phyloP scores from a whole-genome alignment of 92 coral and sea anemone species.

The Epizoanthus rinbou region DNA sequence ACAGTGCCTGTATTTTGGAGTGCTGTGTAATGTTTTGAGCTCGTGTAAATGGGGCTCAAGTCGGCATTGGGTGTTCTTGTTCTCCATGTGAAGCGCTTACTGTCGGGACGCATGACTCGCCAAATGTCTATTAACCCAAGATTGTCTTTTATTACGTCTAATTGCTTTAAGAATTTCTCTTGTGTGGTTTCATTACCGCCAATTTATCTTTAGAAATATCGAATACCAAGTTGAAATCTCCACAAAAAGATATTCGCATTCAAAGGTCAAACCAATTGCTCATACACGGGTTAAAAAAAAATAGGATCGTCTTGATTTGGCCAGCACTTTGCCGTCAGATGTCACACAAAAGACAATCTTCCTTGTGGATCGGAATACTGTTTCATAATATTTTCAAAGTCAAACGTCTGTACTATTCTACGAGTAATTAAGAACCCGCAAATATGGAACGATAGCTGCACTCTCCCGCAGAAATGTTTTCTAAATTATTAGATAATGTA shows the following conservation, averaged over 20 bases:
- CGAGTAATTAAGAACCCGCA: constrained; percentile 1
- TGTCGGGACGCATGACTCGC: constrained; percentile 13
- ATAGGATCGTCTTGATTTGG: constrained; percentile 20
- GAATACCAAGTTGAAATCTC: constrained; percentile 25
- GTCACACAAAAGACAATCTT: constrained; percentile 12
- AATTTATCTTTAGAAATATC: constrained; percentile 38
- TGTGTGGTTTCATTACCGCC: constrained; percentile 31
- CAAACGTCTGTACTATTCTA: neutral
- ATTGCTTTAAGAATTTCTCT: constrained; percentile 14
- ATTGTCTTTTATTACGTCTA: neutral
- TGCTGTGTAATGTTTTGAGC: no score
- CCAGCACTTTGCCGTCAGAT: constrained; percentile 8
- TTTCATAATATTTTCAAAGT: constrained; percentile 12
- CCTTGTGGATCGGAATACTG: neutral
- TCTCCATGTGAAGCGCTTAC: constrained; percentile 37
- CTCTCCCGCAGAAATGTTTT: neutral
- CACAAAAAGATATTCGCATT: neutral
- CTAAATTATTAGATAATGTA: neutral
- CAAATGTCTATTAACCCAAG: constrained; percentile 24
- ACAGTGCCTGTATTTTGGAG: no score
- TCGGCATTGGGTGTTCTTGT: constrained; percentile 27
- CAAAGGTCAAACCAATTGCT: neutral
- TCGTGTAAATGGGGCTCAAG: no score
- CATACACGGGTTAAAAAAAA: neutral
- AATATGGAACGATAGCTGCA: constrained; percentile 20